Conservation (phyloP, 2,113 vertebrate species). For the Cottus gobio region DNA sequence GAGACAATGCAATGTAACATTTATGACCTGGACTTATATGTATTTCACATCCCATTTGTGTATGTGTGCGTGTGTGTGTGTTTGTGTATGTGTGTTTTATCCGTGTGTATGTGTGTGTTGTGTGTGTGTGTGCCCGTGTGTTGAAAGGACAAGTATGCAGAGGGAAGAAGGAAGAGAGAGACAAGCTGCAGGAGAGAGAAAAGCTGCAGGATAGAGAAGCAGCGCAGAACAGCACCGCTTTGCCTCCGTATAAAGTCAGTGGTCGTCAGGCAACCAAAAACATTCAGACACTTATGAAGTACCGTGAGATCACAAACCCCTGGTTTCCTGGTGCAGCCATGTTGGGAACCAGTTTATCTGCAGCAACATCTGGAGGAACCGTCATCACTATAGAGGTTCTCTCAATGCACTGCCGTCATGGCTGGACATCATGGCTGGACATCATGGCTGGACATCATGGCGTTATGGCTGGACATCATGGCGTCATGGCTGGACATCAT, state of each 20-base stretch:
- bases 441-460: too few relatives aligned
- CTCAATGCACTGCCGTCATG: not conserved
- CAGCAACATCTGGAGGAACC: not conserved
- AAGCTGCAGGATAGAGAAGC: conserved; percentile 24
- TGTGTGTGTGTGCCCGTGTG: not conserved
- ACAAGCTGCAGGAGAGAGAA: conserved; percentile 22
- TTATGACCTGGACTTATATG: conserved; percentile 55
- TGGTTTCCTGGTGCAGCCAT: conserved; percentile 3
- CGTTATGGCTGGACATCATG: too few relatives aligned
- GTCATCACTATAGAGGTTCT: not conserved
- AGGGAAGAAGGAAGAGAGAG: conserved; percentile 21
- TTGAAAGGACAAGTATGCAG: not conserved
- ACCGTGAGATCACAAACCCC: conserved; percentile 24
- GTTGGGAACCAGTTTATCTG: conserved; percentile 9
- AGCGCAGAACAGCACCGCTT: conserved; percentile 8
- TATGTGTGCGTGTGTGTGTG: not conserved
- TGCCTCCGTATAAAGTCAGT: conserved; percentile 21
- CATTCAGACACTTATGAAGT: not conserved
- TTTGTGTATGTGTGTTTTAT: not conserved
- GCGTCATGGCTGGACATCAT: too few relatives aligned
- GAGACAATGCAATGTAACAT: conserved; percentile 57
- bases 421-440: too few relatives aligned
- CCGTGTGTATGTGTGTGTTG: not conserved
- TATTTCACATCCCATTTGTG: conserved; percentile 33
- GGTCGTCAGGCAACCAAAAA: conserved; percentile 24